Conservation (phyloP, 2,113 vertebrate species). For the Todiramphus chloris region DNA sequence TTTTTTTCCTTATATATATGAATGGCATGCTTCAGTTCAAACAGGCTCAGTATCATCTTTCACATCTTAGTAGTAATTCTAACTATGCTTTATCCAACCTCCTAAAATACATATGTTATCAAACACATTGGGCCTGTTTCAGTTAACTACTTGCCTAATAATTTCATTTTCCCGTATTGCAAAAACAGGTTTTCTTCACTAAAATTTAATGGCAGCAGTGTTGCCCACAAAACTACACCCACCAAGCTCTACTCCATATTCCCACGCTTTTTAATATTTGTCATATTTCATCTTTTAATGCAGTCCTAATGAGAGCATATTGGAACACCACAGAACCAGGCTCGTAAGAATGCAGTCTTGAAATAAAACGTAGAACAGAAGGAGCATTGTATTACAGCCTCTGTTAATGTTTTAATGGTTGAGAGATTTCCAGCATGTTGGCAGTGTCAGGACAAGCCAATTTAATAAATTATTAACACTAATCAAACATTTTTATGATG, state of each 20-base stretch:
- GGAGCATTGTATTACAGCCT: conserved; percentile 58
- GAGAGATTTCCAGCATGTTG: conserved; percentile 67
- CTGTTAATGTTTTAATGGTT: conserved; percentile 71
- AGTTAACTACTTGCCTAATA: neutral
- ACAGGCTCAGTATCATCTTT: neutral
- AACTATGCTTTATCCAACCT: neutral
- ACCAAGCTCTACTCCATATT: conserved; percentile 17
- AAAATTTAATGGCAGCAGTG: neutral
- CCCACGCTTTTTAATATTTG: conserved; percentile 62
- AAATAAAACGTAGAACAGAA: conserved; percentile 58
- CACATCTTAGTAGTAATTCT: neutral
- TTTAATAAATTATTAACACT: conserved; percentile 76
- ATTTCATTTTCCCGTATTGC: conserved; percentile 26
- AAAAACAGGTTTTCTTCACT: conserved; percentile 16
- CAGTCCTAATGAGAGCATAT: conserved; percentile 51
- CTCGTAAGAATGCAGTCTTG: conserved; percentile 48
- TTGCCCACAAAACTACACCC: conserved; percentile 20
- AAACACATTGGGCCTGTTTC: neutral
- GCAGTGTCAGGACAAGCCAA: conserved; percentile 60
- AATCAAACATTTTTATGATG: conserved; percentile 73
- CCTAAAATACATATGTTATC: neutral
- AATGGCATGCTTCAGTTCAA: neutral
- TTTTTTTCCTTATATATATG: neutral
- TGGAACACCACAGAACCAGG: conserved; percentile 56
- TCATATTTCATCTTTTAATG: conserved; percentile 65